Percentiles rank a stretch among this genome's conserved stretches.
These are phyloP conservation scores for Monoplex corrugatus DNA, from an alignment of 2,888 invertebrate genomes.

Conservation along the genomic window DNA sequence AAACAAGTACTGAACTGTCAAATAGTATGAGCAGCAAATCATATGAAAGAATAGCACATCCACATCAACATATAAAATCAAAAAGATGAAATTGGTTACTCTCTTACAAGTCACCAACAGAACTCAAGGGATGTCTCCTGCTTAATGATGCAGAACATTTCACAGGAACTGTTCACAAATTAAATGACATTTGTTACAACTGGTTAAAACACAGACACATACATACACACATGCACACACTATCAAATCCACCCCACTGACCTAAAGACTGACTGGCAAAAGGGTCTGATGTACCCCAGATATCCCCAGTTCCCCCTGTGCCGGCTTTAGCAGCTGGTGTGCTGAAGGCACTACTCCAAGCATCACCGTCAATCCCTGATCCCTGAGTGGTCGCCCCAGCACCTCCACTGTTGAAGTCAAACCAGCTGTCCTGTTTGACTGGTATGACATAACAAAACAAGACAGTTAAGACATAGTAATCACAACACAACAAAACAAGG, in stretches of 20 bases:
- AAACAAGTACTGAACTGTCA: no score
- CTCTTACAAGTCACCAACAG: no score
- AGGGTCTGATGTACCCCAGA: conserved; percentile 62
- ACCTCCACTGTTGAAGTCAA: conserved; percentile 58
- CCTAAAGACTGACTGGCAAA: conserved; percentile 64
- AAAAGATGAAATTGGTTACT: no score
- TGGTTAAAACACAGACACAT: not conserved
- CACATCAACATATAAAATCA: no score
- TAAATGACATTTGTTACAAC: no score
- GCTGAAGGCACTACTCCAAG: conserved; percentile 60
- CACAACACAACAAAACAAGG: no score
- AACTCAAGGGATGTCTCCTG: no score
- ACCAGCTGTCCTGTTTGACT: conserved; percentile 59
- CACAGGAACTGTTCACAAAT: no score
- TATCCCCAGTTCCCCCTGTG: conserved; percentile 41
- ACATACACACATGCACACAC: not conserved
- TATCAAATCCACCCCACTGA: not conserved
- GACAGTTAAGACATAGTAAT: no score
- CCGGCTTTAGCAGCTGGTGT: conserved; percentile 43
- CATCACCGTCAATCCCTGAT: conserved; percentile 42
- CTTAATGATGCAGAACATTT: no score
- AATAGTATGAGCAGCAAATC: no score
- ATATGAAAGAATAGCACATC: no score
- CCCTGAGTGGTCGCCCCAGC: conserved; percentile 27
- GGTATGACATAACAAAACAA: not conserved